A percentile compares a stretch with the other conserved stretches of the same genome.
These are phyloP conservation scores for Bimastos eiseni DNA, from an alignment of 2,888 invertebrate genomes.

Conservation along the genomic window DNA sequence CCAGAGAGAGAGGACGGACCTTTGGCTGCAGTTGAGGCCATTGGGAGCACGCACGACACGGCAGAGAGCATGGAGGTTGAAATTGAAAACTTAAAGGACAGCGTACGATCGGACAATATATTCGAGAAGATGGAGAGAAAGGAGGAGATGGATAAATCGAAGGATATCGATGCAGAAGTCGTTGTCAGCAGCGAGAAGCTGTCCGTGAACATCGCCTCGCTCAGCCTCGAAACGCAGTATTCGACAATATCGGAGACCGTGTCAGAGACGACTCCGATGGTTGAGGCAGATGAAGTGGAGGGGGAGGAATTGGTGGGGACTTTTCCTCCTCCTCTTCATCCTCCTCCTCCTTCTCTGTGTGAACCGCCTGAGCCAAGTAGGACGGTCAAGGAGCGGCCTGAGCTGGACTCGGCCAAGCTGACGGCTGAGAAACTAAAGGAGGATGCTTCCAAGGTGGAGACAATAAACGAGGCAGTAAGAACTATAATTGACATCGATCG, in stretches of 20 bases:
- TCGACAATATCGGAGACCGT: constrained; percentile 22
- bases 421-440: constrained; percentile 37
- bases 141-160: constrained; percentile 26
- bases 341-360: neutral
- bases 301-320: neutral
- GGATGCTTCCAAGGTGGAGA: constrained; percentile 30
- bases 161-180: neutral
- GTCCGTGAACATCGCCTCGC: neutral
- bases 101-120: constrained; percentile 31
- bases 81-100: neutral
- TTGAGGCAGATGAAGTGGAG: neutral
- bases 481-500: constrained; percentile 28
- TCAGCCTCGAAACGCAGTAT: constrained; percentile 6
- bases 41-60: neutral
- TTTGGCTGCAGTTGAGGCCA: neutral
- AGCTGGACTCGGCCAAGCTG: neutral
- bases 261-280: neutral
- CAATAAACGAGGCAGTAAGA: constrained; percentile 30
- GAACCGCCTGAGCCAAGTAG: neutral
- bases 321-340: neutral
- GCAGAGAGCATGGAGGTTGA: neutral
- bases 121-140: constrained; percentile 38
- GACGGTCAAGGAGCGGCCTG: neutral
- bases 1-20: neutral
- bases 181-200: neutral